These are phyloP conservation scores for Thryonomys swinderianus DNA, from an alignment of 2,113 vertebrate genomes.

Conservation along the genomic window DNA sequence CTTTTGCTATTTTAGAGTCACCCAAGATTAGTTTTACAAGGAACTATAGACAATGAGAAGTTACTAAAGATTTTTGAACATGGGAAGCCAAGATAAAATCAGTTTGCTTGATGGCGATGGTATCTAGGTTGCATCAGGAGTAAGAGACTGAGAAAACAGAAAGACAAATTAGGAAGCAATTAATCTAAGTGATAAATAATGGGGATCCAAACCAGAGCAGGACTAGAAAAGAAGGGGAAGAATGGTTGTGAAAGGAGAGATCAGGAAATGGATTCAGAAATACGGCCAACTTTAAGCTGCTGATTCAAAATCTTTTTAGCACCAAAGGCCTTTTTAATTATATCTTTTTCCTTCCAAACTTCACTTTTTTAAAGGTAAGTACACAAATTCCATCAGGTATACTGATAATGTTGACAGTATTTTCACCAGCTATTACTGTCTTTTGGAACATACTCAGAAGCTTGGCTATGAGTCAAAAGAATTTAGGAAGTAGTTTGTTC, in stretches of 20 bases:
- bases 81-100: background rate
- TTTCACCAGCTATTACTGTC: background rate
- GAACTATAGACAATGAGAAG: background rate
- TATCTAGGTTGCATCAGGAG: background rate
- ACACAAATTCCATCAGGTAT: background rate
- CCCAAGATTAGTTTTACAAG: background rate
- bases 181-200: background rate
- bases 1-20: background rate
- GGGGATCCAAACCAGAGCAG: background rate
- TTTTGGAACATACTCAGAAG: slow-evolving; percentile 10
- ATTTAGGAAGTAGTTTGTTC: background rate
- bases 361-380: background rate
- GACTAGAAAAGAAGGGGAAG: background rate
- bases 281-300: background rate
- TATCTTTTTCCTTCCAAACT: slow-evolving; percentile 43
- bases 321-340: background rate
- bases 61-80: slow-evolving; percentile 19
- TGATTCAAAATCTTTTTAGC: background rate
- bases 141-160: slow-evolving; percentile 13
- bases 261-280: background rate
- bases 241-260: background rate
- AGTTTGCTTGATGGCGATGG: background rate
- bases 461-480: background rate
- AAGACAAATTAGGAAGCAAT: slow-evolving; percentile 25
- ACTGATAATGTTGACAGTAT: background rate